Evolutionary conservation across 2,113 vertebrate species (phyloP), one percentile per base, ranked within the genome.

Genomic region (Salvelinus fontinalis): DNA sequence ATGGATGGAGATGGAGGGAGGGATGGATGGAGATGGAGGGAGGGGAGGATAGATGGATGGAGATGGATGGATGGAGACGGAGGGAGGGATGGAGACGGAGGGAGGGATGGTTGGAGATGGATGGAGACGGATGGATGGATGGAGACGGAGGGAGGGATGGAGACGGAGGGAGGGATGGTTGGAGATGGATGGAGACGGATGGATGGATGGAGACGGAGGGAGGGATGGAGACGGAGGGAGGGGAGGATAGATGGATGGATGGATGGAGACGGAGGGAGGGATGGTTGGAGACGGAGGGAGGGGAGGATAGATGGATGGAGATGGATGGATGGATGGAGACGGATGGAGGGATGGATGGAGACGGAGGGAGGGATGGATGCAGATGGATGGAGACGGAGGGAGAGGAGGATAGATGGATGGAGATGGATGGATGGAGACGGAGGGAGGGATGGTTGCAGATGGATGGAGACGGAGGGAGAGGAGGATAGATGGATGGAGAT

Each of bases 11-110:
- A 34, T 5, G 4, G 29, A 34, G 5, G 14, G 77, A 75, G 51
- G 54, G 79, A 78, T 70, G 81, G 70, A 83, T 75, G 70, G 78
- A 82, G 75, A n/a, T n/a, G n/a, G n/a, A n/a, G n/a, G n/a, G n/a
- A n/a, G n/a, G n/a, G 27, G 0, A 0, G 59, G 59, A 67, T 13
- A 13, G n/a, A n/a, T n/a, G n/a, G n/a, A n/a, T n/a, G n/a, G n/a
- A n/a, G n/a, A 80, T 75, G 70, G 78, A 82, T 24, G 34, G 5
- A 34, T 34, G 34, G 31, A 34, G 34, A 34, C 34, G 5, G 29
- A 4, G 29, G 4, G 59, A 27, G 26, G 31, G 5, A 34, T 34
- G 31, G 31, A 34, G 31, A 34, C 31, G 0, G 31, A 1, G 31
- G 1, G 59, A 29, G 27, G 3, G 29, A 67, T 2, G 59, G 59